phyloP scores from a whole-genome alignment of 2,113 vertebrate species.

The Microcebus griseorufus region DNA sequence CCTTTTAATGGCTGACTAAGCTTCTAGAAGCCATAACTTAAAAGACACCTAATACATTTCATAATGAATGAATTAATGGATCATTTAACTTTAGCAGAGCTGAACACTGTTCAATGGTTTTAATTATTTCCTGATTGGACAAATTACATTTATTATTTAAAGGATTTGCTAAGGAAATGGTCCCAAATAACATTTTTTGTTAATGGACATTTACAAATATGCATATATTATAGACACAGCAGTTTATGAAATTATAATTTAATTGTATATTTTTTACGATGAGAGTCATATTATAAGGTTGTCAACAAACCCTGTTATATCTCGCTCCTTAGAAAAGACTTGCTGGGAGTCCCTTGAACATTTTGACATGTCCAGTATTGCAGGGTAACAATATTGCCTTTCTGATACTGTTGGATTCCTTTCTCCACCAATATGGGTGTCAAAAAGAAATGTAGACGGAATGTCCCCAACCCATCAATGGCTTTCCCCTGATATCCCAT shows the following conservation, averaged over 20 bases:
- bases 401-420: background rate
- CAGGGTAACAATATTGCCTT: background rate
- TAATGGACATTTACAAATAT: background rate
- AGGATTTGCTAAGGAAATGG: background rate
- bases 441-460: background rate
- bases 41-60: background rate
- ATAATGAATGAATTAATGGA: background rate
- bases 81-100: background rate
- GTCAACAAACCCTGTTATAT: background rate
- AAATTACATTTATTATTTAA: background rate
- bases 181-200: background rate
- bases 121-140: background rate
- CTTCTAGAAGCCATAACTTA: background rate
- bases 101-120: background rate
- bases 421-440: background rate
- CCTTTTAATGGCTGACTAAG: background rate
- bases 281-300: background rate
- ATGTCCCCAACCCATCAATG: background rate
- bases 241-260: background rate
- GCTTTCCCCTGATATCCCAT: background rate
- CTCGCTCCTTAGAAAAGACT: background rate
- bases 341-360: background rate
- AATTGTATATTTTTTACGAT: background rate
- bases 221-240: background rate
- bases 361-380: background rate